Conservation (phyloP, 2,888 invertebrate species). For the Vandiemenella viatica region DNA sequence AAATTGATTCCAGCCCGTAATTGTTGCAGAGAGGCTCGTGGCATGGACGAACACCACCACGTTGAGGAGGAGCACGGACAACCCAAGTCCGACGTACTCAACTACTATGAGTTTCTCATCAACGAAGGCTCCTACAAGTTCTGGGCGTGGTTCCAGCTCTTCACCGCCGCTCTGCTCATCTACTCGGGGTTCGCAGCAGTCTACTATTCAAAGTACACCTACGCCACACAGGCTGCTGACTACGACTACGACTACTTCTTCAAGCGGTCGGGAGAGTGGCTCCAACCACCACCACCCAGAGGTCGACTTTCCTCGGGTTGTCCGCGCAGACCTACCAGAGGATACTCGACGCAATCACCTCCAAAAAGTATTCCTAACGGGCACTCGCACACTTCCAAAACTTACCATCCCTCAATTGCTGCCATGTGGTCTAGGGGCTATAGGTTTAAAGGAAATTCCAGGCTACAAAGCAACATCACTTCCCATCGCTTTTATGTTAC, state of each 20-base stretch:
- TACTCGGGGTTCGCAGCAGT: slow-evolving; percentile 77
- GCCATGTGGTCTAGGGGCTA: too few relatives aligned
- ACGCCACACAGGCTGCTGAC: slow-evolving; percentile 61
- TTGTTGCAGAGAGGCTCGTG: not conserved
- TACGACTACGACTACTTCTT: slow-evolving; percentile 58
- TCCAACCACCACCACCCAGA: not conserved
- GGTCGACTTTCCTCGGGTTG: slow-evolving; percentile 35
- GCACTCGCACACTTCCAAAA: not conserved
- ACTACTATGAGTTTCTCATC: slow-evolving; percentile 71
- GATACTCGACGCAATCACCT: slow-evolving; percentile 41
- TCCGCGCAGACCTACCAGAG: slow-evolving; percentile 47
- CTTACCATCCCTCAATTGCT: too few relatives aligned
- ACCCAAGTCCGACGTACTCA: slow-evolving; percentile 7
- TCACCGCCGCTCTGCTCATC: slow-evolving; percentile 61
- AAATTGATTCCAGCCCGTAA: too few relatives aligned
- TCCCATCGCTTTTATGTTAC: too few relatives aligned
- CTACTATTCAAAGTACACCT: slow-evolving; percentile 77
- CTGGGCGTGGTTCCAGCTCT: slow-evolving; percentile 77
- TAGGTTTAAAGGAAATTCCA: too few relatives aligned
- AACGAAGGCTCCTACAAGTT: slow-evolving; percentile 81
- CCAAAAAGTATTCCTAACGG: slow-evolving; percentile 28
- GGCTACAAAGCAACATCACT: too few relatives aligned
- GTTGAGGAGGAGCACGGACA: too few relatives aligned
- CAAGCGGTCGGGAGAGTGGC: slow-evolving; percentile 35
- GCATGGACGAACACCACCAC: not conserved